Base-by-base conservation (phyloP, 1,140 invertebrate genomes). In the Caenorhabditis remanei region DNA sequence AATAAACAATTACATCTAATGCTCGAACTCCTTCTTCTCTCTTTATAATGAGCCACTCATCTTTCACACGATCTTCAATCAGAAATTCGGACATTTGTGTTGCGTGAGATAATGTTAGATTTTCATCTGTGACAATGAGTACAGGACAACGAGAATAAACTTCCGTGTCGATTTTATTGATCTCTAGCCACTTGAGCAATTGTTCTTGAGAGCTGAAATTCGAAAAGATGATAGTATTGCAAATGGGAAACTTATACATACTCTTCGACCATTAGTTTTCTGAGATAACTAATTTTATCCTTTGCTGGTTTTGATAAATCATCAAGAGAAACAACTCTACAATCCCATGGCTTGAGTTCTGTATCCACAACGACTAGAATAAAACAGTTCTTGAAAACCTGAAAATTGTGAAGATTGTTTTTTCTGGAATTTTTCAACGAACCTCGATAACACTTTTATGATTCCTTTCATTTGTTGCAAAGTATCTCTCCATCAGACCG, bases 11-110 rank as follows among this genome's bases (percentile, higher is more conserved):
- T 75, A 75, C 67, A 50, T 79, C 71, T 21, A 79, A 24, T 21
- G 71, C 71, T 24, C n/a, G 43, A 24, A 79, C 46, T 99, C 79
- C 98, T 94, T 32, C 97, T 97, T 71, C 98, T 94, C 94, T 99
- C 98, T 84, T 99, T 97, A 94, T 99, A 98, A 40, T 99, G 98
- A 91, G 99, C 94, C 48, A 99, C 97, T 90, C 98, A 95, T 90
- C 97, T 95, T 89, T 97, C 97, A 94, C 99, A 13, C 24, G 21
- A 7, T 79, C 46, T 13, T 79, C 71, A 50, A 79, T 79, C 46
- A 50, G 53, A 21, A 79, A 46, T 0, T 7, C 8, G 1, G 71
- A 50, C 4, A 79, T 53, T 21, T 24, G 21, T 2, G 13, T 7
- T 4, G 46, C 14, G n/a, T 79, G 46, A 1, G 14, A 6, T 0